Percentiles rank a stretch among this genome's conserved stretches.
Conservation (phyloP, 2,113 vertebrate species). For the Haemorhous mexicanus region DNA sequence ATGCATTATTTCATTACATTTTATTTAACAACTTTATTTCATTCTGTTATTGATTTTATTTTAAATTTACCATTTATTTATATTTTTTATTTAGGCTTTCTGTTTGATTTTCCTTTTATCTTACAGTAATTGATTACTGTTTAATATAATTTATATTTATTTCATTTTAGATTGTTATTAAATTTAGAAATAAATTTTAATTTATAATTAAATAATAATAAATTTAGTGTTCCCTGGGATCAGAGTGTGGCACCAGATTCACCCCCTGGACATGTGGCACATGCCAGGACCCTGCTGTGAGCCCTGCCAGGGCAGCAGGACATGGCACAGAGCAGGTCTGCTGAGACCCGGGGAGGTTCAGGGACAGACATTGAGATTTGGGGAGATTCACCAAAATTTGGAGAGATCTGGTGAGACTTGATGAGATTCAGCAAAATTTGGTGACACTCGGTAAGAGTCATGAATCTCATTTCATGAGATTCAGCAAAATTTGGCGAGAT, state of each 20-base stretch:
- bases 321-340: rapidly evolving
- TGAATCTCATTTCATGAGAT: no score
- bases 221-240: no score
- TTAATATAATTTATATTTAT: background rate
- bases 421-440: no score
- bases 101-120: background rate
- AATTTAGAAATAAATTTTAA: background rate
- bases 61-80: background rate
- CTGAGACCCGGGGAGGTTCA: background rate
- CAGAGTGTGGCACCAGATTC: rapidly evolving
- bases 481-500: no score
- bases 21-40: background rate
- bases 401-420: no score
- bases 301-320: background rate
- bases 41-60: background rate
- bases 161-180: no score
- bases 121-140: background rate
- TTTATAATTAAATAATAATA: no score
- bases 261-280: background rate
- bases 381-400: rapidly evolving
- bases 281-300: rapidly evolving
- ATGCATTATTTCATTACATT: background rate
- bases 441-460: no score
- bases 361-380: background rate
- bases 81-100: background rate